A percentile compares a stretch with the other conserved stretches of the same genome.
Evolutionary conservation across 1,140 invertebrate genomes (phyloP).

Genomic region (Hylaeus anthracinus): DNA sequence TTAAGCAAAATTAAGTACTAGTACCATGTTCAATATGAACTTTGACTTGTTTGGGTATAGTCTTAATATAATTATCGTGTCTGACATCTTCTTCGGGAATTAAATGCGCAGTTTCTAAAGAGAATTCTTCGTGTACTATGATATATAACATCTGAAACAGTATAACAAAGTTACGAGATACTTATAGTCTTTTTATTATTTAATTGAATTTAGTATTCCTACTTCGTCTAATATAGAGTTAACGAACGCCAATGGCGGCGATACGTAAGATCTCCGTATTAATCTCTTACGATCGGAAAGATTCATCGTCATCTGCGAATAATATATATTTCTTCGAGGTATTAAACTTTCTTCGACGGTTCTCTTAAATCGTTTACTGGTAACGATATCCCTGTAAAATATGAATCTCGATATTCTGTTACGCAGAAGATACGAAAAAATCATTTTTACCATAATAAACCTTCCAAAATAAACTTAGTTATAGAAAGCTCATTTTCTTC

Average conservation of each 20-base stretch:
- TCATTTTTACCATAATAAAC: conserved; percentile 65
- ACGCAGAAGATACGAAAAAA: background rate
- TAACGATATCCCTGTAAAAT: conserved; percentile 70
- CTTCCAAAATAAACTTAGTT: conserved; percentile 63
- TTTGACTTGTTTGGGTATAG: conserved; percentile 16
- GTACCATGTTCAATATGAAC: background rate
- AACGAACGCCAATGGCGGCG: conserved; percentile 50
- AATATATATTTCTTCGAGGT: conserved; percentile 53
- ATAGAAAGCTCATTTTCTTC: conserved; percentile 33
- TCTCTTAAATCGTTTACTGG: conserved; percentile 53
- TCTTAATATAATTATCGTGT: conserved; percentile 59
- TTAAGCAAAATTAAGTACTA: background rate
- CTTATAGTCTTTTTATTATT: background rate
- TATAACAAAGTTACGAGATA: background rate
- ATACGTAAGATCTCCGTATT: conserved; percentile 55
- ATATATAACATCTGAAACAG: conserved; percentile 66
- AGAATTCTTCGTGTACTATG: conserved; percentile 69
- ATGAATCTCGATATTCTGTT: conserved; percentile 19
- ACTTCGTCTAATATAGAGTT: conserved; percentile 64
- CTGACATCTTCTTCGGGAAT: conserved; percentile 52
- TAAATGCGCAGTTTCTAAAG: conserved; percentile 63
- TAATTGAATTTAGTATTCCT: conserved; percentile 8
- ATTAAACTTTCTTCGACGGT: conserved; percentile 46
- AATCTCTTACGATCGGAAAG: conserved; percentile 49
- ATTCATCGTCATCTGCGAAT: conserved; percentile 62